These are phyloP conservation scores for Acridotheres tristis DNA, from an alignment of 2,797 vertebrate species.

Conservation along the genomic window DNA sequence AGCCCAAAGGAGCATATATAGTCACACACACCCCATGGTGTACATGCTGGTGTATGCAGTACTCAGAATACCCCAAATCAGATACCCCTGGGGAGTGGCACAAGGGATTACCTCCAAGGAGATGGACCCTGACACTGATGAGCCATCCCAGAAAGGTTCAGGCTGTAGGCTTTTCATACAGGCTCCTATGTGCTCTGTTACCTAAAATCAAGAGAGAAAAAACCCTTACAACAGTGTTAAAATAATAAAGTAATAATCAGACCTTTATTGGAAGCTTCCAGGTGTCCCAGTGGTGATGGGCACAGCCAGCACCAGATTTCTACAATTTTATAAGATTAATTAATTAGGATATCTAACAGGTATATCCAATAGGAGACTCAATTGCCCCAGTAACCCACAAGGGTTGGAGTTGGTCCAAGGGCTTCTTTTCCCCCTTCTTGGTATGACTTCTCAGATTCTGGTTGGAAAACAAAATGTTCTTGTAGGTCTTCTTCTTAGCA, in stretches of 20 bases:
- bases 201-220: not conserved
- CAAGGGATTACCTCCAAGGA: not conserved
- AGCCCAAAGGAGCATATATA: not conserved
- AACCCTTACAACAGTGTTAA: not conserved
- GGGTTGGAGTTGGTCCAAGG: not conserved
- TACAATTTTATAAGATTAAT: not conserved
- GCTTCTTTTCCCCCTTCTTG: not conserved
- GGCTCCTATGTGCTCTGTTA: not conserved
- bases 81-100: not conserved
- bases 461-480: not conserved
- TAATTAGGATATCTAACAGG: no score
- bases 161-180: not conserved
- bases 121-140: not conserved
- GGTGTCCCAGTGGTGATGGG: not conserved
- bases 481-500: not conserved
- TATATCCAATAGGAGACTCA: not conserved
- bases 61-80: not conserved
- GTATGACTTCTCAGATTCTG: not conserved
- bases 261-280: not conserved
- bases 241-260: not conserved
- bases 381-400: not conserved
- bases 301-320: fast-evolving
- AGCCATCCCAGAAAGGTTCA: not conserved
- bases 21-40: not conserved
- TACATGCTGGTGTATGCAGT: not conserved